Base-by-base conservation (phyloP, 2,113 vertebrate genomes). In the Manacus vitellinus region DNA sequence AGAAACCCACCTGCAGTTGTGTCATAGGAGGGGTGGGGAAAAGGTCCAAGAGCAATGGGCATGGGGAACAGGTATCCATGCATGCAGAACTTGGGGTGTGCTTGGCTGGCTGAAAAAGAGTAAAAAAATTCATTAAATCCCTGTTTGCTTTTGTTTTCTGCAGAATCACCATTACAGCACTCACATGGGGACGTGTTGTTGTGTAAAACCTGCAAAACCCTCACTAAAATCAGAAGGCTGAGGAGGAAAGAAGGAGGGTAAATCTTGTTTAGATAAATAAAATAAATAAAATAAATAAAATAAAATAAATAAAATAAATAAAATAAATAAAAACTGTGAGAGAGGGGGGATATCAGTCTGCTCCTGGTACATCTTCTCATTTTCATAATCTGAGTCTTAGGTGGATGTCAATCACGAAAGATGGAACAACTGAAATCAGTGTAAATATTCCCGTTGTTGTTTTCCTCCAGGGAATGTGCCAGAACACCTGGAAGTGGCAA, bases 11-110 rank as follows among this genome's bases (percentile, higher is more conserved):
- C 98, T 98, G 98, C 98, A 2, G 99, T 98, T 6, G 97, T 89
- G 82, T 99, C 99, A 35, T 99, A 99, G 61, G 94, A 98, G 35
- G 98, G 98, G n/a, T 99, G 98, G 66, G 98, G 98, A 52, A 99
- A 98, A 55, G 97, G 98, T 92, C 98, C 99, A 0, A 98, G 76
- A 17, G 98, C 96, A 24, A 99, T 98, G 23, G 99, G 98, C 96
- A 99, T 96, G 17, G 99, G 99, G 89, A 99, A 99, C 59, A 99
- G 98, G 96, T 99, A 99, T 58, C 99, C 99, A 19, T 98, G 98
- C 95, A 98, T 96, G 92, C 99, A 99, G 82, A 97, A 79, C 94
- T 99, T 99, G 68, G 98, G 97, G 44, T 98, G 97, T 17, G 98
- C 98, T 88, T 99, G 98, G 95, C 98, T 99, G 77, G 98, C 99